These are phyloP conservation scores for Schlechtendalia chinensis DNA, from an alignment of 1,140 invertebrate species.

Conservation along the genomic window DNA sequence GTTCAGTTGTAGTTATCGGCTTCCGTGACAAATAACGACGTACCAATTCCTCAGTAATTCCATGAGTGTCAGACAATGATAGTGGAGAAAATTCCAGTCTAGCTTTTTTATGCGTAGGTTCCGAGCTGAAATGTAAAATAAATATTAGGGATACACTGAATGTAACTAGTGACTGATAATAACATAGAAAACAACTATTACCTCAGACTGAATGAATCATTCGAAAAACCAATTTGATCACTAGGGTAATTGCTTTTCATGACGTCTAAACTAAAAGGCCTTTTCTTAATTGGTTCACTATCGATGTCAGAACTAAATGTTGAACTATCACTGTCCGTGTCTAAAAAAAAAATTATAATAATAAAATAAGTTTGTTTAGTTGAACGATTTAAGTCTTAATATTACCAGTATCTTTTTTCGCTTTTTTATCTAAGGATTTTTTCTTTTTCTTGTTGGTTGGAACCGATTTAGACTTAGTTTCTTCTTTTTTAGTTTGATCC, in stretches of 20 bases:
- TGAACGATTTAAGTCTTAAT: neutral
- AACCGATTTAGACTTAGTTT: slow-evolving; percentile 53
- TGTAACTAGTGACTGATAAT: no score
- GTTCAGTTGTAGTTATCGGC: slow-evolving; percentile 92
- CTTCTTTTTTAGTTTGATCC: slow-evolving; percentile 63
- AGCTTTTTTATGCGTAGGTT: slow-evolving; percentile 52
- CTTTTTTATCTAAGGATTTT: slow-evolving; percentile 45
- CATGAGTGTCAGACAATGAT: slow-evolving; percentile 65
- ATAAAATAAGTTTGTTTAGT: neutral
- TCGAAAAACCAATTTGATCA: neutral
- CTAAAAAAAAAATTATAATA: neutral
- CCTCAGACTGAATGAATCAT: neutral
- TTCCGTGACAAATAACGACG: slow-evolving; percentile 89
- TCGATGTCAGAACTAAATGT: slow-evolving; percentile 41
- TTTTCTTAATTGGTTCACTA: slow-evolving; percentile 20
- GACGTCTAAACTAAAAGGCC: slow-evolving; percentile 1
- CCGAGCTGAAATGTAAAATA: slow-evolving; percentile 30
- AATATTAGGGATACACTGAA: no score
- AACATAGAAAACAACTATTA: neutral
- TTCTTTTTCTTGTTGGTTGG: slow-evolving; percentile 57
- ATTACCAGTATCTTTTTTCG: slow-evolving; percentile 14
- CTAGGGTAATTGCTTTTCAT: neutral
- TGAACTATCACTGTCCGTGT: slow-evolving; percentile 33
- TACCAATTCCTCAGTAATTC: slow-evolving; percentile 91
- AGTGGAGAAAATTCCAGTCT: slow-evolving; percentile 50